Conservation (phyloP, 2,888 invertebrate species). For the Vesta saturnalis region DNA sequence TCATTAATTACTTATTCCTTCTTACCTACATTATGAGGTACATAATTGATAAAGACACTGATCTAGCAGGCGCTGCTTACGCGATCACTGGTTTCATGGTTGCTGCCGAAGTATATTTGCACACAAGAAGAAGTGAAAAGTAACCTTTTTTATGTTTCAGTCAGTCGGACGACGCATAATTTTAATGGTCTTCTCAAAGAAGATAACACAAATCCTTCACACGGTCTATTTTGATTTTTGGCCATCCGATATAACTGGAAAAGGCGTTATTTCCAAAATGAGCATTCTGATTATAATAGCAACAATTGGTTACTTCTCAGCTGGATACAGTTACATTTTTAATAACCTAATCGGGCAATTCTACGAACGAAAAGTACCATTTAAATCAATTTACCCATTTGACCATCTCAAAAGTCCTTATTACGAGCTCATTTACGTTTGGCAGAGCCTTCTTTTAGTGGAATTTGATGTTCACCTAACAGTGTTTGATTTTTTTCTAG, state of each 20-base stretch:
- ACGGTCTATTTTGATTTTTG: conserved; percentile 9
- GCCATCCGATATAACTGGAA: conserved; percentile 14
- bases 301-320: not conserved
- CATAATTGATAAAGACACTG: not conserved
- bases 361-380: conserved; percentile 3
- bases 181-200: not conserved
- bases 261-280: not conserved
- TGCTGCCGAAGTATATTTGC: not conserved
- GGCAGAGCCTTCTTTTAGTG: not conserved
- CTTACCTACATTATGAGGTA: not conserved
- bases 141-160: conserved; percentile 7
- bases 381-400: not conserved
- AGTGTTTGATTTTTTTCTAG: conserved; percentile 10
- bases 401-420: conserved; percentile 4
- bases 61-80: not conserved
- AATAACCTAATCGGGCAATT: not conserved
- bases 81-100: not conserved
- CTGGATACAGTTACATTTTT: conserved; percentile 11
- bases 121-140: no score
- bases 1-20: not conserved
- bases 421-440: conserved; percentile 11
- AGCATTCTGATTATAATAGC: not conserved
- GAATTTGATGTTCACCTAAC: not conserved
- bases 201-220: not conserved
- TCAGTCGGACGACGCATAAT: not conserved